Evolutionary conservation across 30 jellyfish, hydroid and myxozoan species (phyloP).

Genomic region (Chrysaora quinquecirrha): DNA sequence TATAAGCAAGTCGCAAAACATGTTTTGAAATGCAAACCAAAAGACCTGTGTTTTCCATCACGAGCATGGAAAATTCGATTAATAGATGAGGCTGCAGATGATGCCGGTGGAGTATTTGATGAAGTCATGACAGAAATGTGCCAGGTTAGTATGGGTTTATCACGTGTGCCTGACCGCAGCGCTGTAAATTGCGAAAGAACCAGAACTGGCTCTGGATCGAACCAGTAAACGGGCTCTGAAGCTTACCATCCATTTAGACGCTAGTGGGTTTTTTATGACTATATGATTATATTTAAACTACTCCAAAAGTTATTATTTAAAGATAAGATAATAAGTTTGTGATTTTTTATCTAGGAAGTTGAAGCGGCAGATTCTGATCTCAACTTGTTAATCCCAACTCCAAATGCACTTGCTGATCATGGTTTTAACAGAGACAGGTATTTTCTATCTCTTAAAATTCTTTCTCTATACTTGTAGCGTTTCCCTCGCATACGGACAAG

Average conservation of each 20-base stretch:
- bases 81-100: constrained; percentile 96
- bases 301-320: too few species aligned
- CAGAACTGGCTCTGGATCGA: too few species aligned
- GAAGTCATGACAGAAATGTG: constrained; percentile 95
- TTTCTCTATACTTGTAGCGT: too few species aligned
- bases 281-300: too few species aligned
- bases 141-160: constrained; percentile 92
- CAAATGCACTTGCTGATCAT: constrained; percentile 73
- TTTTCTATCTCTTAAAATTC: too few species aligned
- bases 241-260: too few species aligned
- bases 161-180: too few species aligned
- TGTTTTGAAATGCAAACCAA: constrained; percentile 66
- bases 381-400: constrained; percentile 81
- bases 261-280: too few species aligned
- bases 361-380: constrained; percentile 66
- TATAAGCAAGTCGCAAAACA: constrained; percentile 93
- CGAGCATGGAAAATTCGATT: constrained; percentile 93
- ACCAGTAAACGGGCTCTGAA: too few species aligned
- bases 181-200: too few species aligned
- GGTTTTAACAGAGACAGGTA: constrained; percentile 94
- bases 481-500: too few species aligned
- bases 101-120: constrained; percentile 98
- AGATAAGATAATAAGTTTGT: too few species aligned
- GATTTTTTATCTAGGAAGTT: constrained; percentile 71
- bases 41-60: constrained; percentile 72